Percentiles rank a stretch among this genome's conserved stretches.
Conservation (phyloP, 2,113 vertebrate genomes). For the Oenanthe oenanthe region DNA sequence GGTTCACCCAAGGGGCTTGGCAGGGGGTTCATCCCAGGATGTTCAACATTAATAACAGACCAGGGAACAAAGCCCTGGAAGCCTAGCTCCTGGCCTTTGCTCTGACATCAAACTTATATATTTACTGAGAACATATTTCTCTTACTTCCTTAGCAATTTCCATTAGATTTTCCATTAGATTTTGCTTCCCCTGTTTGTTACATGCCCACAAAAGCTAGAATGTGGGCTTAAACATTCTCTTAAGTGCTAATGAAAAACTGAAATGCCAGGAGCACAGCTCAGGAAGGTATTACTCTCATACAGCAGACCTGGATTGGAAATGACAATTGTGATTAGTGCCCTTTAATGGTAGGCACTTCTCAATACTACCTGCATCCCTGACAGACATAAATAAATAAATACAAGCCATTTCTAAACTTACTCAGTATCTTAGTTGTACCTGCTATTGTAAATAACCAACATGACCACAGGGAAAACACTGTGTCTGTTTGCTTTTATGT, state of each 20-base stretch:
- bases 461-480: not conserved
- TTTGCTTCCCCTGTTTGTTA: not conserved
- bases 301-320: not conserved
- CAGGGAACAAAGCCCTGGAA: not conserved
- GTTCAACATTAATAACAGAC: not conserved
- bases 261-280: not conserved
- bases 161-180: not conserved
- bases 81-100: not conserved
- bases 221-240: not conserved
- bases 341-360: not conserved
- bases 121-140: not conserved
- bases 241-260: not conserved
- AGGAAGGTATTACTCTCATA: not conserved
- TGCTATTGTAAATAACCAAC: not conserved
- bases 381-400: not conserved
- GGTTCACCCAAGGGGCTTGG: not conserved
- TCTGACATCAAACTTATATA: not conserved
- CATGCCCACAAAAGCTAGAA: not conserved
- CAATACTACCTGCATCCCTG: not conserved
- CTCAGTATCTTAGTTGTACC: not conserved
- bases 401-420: not conserved
- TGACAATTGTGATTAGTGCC: not conserved
- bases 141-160: not conserved
- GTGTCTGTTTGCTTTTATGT: not conserved
- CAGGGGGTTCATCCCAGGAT: not conserved